A percentile compares a stretch with the other conserved stretches of the same genome.
Conservation (phyloP, 2,113 vertebrate genomes). For the Pao palembangensis region DNA sequence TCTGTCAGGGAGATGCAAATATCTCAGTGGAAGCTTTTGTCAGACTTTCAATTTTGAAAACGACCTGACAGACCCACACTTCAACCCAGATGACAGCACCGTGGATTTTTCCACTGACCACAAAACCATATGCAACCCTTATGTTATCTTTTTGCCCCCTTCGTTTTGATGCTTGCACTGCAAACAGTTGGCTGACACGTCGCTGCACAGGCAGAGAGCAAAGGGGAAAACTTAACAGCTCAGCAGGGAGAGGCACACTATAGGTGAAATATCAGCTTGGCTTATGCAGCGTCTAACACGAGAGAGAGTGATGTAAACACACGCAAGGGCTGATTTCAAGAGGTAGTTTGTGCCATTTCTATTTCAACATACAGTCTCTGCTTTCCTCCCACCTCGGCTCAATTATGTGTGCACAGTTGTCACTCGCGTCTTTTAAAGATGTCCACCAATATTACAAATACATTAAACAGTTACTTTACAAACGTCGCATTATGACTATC, state of each 20-base stretch:
- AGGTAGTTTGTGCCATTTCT: background rate
- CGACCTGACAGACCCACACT: background rate
- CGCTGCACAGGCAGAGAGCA: conserved; percentile 5
- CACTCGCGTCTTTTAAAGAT: too few relatives aligned
- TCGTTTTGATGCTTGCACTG: conserved; percentile 38
- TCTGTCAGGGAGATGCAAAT: conserved; percentile 29
- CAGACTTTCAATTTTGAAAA: conserved; percentile 55
- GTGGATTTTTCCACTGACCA: conserved; percentile 29
- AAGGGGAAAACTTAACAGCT: conserved; percentile 27
- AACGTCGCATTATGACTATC: too few relatives aligned
- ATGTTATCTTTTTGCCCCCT: background rate
- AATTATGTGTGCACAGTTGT: background rate
- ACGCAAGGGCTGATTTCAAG: conserved; percentile 2
- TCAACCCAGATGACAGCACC: conserved; percentile 8
- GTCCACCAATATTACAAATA: too few relatives aligned
- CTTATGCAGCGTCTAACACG: background rate
- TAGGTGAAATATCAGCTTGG: conserved; percentile 16
- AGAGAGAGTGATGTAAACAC: conserved; percentile 19
- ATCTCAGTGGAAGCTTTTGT: conserved; percentile 43
- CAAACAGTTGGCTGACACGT: conserved; percentile 22
- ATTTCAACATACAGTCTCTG: too few relatives aligned
- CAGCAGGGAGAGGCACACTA: conserved; percentile 25
- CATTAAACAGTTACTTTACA: too few relatives aligned
- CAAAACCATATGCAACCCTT: conserved; percentile 42
- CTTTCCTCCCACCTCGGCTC: background rate